Percentiles rank a stretch among this genome's conserved stretches.
Evolutionary conservation across 1,140 invertebrate genomes (phyloP).

Genomic region (Tyrophagus putrescentiae): DNA sequence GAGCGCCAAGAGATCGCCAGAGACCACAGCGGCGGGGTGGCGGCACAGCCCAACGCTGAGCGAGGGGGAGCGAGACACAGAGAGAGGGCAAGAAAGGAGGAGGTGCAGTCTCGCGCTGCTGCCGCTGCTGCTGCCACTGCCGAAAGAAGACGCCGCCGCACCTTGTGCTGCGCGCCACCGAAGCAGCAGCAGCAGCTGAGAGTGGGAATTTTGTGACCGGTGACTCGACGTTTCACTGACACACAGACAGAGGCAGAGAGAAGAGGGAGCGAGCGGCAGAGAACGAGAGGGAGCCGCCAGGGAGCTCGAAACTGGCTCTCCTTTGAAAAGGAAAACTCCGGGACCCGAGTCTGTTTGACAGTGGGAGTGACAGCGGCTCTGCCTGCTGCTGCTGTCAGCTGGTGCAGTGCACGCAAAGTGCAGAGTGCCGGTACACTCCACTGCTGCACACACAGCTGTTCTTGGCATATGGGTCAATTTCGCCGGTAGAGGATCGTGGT

Average conservation of each 20-base stretch:
- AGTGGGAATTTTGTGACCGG: neutral
- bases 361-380: neutral
- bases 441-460: neutral
- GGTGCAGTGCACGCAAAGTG: neutral
- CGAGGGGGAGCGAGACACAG: neutral
- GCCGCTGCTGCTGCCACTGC: neutral
- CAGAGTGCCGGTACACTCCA: neutral
- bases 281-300: no score
- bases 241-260: no score
- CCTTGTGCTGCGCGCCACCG: no score
- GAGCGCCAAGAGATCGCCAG: neutral
- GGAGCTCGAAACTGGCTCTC: neutral
- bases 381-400: neutral
- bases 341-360: neutral
- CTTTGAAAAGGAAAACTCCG: neutral
- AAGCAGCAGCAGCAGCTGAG: neutral
- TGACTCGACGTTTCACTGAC: neutral
- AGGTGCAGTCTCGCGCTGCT: neutral
- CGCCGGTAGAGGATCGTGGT: no score
- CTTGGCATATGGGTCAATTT: slow-evolving; percentile 15
- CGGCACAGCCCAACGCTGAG: neutral
- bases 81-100: neutral
- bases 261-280: no score
- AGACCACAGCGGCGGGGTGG: neutral
- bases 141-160: neutral